These are phyloP conservation scores for Meloidogyne floridensis DNA, from an alignment of 1,140 invertebrate species.

Conservation along the genomic window DNA sequence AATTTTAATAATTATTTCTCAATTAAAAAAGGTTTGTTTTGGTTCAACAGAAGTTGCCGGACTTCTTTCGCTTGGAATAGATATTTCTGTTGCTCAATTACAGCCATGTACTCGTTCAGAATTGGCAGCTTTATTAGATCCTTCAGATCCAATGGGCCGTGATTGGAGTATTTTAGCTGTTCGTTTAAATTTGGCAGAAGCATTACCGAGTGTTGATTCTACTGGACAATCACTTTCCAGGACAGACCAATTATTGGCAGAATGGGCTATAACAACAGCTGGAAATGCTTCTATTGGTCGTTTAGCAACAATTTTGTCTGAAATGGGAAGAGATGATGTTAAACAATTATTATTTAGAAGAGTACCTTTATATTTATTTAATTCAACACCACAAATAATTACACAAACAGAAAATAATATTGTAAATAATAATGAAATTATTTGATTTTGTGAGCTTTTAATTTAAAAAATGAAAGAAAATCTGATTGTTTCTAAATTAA, in stretches of 20 bases:
- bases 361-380: constrained; percentile 45
- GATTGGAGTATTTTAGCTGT: constrained; percentile 85
- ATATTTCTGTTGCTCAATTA: constrained; percentile 70
- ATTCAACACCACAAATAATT: constrained; percentile 13
- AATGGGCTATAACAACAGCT: constrained; percentile 68
- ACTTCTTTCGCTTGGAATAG: constrained; percentile 67
- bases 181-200: constrained; percentile 73
- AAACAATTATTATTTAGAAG: constrained; percentile 52
- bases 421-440: not conserved
- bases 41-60: constrained; percentile 69
- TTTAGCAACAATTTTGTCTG: constrained; percentile 69
- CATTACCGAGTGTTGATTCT: constrained; percentile 69
- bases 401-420: constrained; percentile 9
- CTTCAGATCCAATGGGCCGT: constrained; percentile 77
- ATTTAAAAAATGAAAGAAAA: too few relatives aligned
- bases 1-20: not conserved
- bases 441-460: not conserved
- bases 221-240: constrained; percentile 66
- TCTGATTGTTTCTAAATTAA: too few relatives aligned
- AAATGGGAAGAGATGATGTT: constrained; percentile 70
- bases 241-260: constrained; percentile 69
- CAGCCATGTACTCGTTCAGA: constrained; percentile 69
- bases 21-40: constrained; percentile 70
- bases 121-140: constrained; percentile 74
- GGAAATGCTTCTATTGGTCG: constrained; percentile 68